Evolutionary conservation across 2,113 vertebrate genomes (phyloP), one percentile per base, ranked within the genome.

Genomic region (Vicugna pacos): DNA sequence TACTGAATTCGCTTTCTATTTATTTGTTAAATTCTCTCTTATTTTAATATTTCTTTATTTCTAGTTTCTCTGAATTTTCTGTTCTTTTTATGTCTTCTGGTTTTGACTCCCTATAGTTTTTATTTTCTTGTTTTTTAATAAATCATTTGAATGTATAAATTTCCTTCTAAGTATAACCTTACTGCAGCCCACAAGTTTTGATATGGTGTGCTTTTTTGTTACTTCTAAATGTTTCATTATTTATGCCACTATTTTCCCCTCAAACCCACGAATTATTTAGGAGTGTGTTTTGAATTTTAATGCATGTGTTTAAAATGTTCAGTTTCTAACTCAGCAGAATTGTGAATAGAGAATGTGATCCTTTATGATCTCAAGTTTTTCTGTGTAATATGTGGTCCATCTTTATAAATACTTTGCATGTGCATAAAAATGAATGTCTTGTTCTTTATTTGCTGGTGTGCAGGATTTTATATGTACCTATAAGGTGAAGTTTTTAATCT

Each of bases 21-120:
- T 82, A 76, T 90, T 35, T 90, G 54, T 90, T 84, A 75, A 83
- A 72, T 79, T 48, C 17, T 76, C 42, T 81, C n/a, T 73, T 32
- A 85, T 54, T 35, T 46, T 56, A 72, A 10, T 60, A 67, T 80
- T 77, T 48, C 42, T 85, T 89, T 69, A 60, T 48, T 83, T 92
- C 32, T 88, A 46, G 19, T 89, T 87, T 65, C 14, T 54, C 84
- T 92, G 60, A 38, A 28, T 76, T 96, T 46, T 65, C 32, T 58
- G 28, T n/a, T 81, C n/a, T 85, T 84, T 70, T 80, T 56, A 54
- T 70, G 50, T 30, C 15, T 69, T 90, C 12, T 48, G 17, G 28
- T 65, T 92, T 94, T 52, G 83, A 69, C 5, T 67, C 60, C 17
- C 56, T 67, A 12, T 70, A 85, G 58, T 67, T 69, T 85, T 88